Evolutionary conservation across 2,888 invertebrate species (phyloP).

Genomic region (Bibio marci): DNA sequence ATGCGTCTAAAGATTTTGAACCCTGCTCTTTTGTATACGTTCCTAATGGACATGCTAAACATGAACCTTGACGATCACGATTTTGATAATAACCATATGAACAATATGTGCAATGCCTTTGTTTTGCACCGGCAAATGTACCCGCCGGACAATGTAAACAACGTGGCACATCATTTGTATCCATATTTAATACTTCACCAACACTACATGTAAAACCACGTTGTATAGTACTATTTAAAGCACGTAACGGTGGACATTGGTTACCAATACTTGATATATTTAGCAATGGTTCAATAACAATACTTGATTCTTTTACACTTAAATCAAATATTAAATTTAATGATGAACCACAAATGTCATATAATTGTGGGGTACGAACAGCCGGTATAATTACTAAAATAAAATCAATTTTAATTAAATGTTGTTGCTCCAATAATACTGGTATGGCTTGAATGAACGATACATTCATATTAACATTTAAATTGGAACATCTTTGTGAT

Average conservation of each 20-base stretch:
- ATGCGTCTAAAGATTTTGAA: conserved; percentile 70
- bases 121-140: conserved; percentile 78
- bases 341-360: conserved; percentile 89
- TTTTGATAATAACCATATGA: conserved; percentile 89
- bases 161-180: conserved; percentile 77
- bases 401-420: conserved; percentile 79
- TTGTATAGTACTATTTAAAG: conserved; percentile 63
- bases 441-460: conserved; percentile 71
- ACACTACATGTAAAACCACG: conserved; percentile 86
- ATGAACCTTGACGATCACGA: conserved; percentile 74
- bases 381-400: conserved; percentile 75
- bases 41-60: conserved; percentile 78
- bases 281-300: conserved; percentile 71
- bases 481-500: conserved; percentile 83
- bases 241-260: conserved; percentile 81
- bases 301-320: conserved; percentile 82
- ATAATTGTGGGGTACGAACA: conserved; percentile 76
- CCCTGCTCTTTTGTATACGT: conserved; percentile 86
- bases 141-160: conserved; percentile 96
- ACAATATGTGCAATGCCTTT: conserved; percentile 81
- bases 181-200: conserved; percentile 88
- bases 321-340: conserved; percentile 85
- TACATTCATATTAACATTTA: conserved; percentile 88
- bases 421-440: conserved; percentile 68
- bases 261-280: conserved; percentile 83